Evolutionary conservation across 2,797 vertebrate species (phyloP), one percentile per base, ranked within the genome.

Genomic region (Perodicticus potto): DNA sequence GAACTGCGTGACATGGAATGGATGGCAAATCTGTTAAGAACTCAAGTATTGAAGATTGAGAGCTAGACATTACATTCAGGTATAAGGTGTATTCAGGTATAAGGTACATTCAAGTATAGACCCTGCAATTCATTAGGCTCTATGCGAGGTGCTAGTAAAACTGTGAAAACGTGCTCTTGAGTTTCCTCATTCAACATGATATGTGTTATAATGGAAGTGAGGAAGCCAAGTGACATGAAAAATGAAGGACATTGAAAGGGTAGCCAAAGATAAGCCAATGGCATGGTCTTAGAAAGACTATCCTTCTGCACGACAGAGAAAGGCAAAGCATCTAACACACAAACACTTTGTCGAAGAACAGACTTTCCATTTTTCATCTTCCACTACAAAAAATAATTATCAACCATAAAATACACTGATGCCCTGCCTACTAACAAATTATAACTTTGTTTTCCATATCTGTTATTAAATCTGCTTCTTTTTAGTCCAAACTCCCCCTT

Each of bases 351-450:
- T 49, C 32, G 63, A 70, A 91, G 69, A 13, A 80, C 13, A 80
- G 55, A 17, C 34, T 80, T 96, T 77, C 61, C 53, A 77, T 69
- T 84, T 63, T 61, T 96, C 20, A 74, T 34, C 49, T 45, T 88
- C 29, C 14, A 74, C 34, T 84, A 53, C 16, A 84, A 84, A 96
- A 87, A 87, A 34, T 32, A 72, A 88, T 10, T 84, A 10, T 89
- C 73, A 73, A 89, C 9, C 13, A 84, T 37, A 57, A 73, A 53
- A 25, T 43, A 43, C 17, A 55, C 1, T 29, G 16, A 63, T 76
- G 20, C 74, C 7, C 49, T 55, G 29, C 23, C 12, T 87, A 73
- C 3, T 57, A 80, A 86, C 61, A 95, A 89, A 34, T 63, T 92
- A 72, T 53, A 34, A 80, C 61, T 63, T 69, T 92, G 10, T 72